Evolutionary conservation across 2,797 vertebrate genomes (phyloP).

Genomic region (Schizopygopsis pylzovi): DNA sequence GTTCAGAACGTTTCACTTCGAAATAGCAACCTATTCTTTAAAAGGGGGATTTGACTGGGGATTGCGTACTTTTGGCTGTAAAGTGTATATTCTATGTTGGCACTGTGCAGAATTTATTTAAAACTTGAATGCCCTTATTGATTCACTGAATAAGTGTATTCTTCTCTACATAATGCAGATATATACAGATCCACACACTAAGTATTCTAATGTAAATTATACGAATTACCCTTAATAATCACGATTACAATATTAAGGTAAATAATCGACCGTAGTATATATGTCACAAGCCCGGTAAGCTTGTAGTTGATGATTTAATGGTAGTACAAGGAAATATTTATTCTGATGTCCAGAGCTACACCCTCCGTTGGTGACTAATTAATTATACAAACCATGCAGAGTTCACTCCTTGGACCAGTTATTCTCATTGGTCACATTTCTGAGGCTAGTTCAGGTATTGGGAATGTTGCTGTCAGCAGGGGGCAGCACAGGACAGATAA

Average conservation of each 20-base stretch:
- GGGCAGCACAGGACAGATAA: constrained; percentile 20
- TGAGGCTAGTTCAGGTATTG: neutral
- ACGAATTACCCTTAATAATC: neutral
- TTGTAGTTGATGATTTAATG: neutral
- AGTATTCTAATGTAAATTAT: neutral
- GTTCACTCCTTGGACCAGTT: neutral
- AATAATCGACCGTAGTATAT: neutral
- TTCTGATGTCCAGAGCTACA: neutral
- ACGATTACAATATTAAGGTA: neutral
- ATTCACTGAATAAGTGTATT: neutral
- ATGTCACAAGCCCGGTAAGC: neutral
- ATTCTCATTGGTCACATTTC: neutral
- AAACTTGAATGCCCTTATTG: neutral
- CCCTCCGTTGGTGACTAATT: neutral
- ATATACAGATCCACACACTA: neutral
- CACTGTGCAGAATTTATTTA: neutral
- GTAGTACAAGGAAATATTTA: neutral
- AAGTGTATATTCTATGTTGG: neutral
- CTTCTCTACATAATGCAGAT: neutral
- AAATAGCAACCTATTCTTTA: neutral
- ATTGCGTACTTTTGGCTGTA: neutral
- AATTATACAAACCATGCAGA: neutral
- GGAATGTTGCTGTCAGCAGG: constrained; percentile 2
- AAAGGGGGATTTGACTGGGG: neutral
- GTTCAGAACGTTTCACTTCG: too few species aligned